phyloP scores from a whole-genome alignment of 92 coral and sea anemone species.

The Phenganax marumi region DNA sequence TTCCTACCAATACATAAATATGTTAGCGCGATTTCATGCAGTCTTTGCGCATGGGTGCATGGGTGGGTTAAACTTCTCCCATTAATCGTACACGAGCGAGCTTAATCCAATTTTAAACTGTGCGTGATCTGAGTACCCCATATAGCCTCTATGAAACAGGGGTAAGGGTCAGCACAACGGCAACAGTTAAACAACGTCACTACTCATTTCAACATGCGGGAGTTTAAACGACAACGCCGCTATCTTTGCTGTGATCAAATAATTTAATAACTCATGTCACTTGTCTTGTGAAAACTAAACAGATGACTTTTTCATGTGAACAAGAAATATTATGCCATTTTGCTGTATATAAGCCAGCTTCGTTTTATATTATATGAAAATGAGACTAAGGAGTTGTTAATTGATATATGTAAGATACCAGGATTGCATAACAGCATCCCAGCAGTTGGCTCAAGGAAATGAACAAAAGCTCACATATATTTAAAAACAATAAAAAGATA shows the following conservation, averaged over 20 bases:
- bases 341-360: background rate
- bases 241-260: background rate
- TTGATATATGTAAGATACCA: too few species aligned
- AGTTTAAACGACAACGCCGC: constrained; percentile 10
- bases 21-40: too few species aligned
- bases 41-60: too few species aligned
- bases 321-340: background rate
- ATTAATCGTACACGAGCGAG: too few species aligned
- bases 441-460: background rate
- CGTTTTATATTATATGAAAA: too few species aligned
- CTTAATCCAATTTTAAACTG: too few species aligned
- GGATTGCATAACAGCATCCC: background rate
- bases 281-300: background rate
- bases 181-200: background rate
- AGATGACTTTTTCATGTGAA: background rate
- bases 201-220: constrained; percentile 8
- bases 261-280: background rate
- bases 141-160: background rate
- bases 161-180: background rate
- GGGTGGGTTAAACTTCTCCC: too few species aligned
- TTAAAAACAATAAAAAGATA: background rate
- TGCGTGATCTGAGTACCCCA: too few species aligned
- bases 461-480: constrained; percentile 1
- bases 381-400: too few species aligned
- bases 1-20: background rate